Evolutionary conservation across 1,140 invertebrate species (phyloP), one percentile per base, ranked within the genome.

Genomic region (Aphelinus certus): DNA sequence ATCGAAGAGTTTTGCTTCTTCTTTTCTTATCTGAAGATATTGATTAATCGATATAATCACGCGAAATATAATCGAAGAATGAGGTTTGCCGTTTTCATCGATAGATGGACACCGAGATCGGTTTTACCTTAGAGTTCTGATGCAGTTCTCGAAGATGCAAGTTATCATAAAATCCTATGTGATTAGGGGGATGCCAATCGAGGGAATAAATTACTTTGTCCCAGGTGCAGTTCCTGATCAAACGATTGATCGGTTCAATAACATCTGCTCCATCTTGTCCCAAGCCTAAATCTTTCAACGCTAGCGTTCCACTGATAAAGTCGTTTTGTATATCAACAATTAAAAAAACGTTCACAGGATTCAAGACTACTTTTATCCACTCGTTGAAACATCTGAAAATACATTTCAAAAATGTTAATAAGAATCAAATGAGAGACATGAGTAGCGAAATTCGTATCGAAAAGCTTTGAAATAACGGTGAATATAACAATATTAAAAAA

Each of bases 301-400:
- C 89, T 9, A 96, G 83, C 6, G 91, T 90, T 26, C 95, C 95
- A 64, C 89, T 89, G 55, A 96, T 94, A 80, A 96, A 96, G 84
- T 96, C 95, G 83, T 96, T 95, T 84, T 96, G 95, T 0, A 95
- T 93, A 83, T 96, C 95, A 3, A 96, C 91, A 9, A 95, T 87
- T 1, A 96, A 77, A 9, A 95, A 84, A 57, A 92, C 93, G 49
- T 87, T 91, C 1, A 91, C 87, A 1, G 93, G 93, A 62, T 84
- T 78, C 42, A 83, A 1, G 7, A 82, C 83, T 3, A 80, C 68
- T 3, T 4, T 63, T 64, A 83, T 78, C 85, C 85, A 86, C 4
- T 82, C 70, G 46, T 72, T 63, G 26, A 70, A 75, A 62, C 81
- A 85, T 66, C 85, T 86, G 53, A 47, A 70, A 77, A n/a, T 67